phyloP scores from a whole-genome alignment of 2,113 vertebrate genomes.

The Melozone crissalis region DNA sequence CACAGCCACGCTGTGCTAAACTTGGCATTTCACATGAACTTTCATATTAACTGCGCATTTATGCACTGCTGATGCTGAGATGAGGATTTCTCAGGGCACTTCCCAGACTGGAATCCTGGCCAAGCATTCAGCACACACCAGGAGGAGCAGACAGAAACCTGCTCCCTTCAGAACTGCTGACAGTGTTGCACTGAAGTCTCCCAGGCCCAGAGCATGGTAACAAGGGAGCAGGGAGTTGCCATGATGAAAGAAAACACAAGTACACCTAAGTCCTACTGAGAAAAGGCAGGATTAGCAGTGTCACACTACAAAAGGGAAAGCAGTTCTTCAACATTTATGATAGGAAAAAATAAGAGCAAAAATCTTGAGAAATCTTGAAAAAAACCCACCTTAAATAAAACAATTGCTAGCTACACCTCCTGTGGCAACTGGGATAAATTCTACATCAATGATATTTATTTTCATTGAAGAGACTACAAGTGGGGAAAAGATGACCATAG shows the following conservation, averaged over 20 bases:
- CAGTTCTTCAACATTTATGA: not conserved
- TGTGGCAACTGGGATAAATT: not conserved
- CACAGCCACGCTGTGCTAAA: not conserved
- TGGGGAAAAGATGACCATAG: not conserved
- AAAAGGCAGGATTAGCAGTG: not conserved
- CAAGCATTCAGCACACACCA: fast-evolving
- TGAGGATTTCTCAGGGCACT: not conserved
- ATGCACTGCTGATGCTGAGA: not conserved
- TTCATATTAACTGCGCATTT: not conserved
- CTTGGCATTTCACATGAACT: not conserved
- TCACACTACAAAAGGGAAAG: not conserved
- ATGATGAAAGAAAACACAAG: not conserved
- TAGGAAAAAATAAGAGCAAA: not conserved
- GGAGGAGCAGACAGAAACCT: not conserved
- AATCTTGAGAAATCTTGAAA: not conserved
- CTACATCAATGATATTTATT: not conserved
- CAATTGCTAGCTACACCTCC: not conserved
- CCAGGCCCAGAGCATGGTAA: not conserved
- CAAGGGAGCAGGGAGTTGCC: not conserved
- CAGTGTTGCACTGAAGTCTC: not conserved
- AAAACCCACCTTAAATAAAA: not conserved
- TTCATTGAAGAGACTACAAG: not conserved
- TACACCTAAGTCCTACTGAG: not conserved
- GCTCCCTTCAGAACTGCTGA: not conserved
- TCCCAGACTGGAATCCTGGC: not conserved